These are phyloP conservation scores for Leptinotarsa tumamoca DNA, from an alignment of 2,888 invertebrate species.

Conservation along the genomic window DNA sequence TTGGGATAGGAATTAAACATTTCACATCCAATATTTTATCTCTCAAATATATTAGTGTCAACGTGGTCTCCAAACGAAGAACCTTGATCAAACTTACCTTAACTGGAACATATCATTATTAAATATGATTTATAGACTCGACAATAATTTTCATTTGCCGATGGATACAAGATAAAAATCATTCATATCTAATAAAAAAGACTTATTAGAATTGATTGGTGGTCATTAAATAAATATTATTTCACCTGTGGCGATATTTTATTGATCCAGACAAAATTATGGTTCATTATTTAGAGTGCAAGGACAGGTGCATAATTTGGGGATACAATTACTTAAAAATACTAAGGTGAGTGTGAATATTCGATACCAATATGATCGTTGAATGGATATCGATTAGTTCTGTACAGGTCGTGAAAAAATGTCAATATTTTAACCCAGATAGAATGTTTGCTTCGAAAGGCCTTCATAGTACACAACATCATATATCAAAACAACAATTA, in stretches of 20 bases:
- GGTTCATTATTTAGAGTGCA: slow-evolving; percentile 33
- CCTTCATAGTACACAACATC: too few relatives aligned
- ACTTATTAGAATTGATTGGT: slow-evolving; percentile 38
- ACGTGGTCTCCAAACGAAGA: slow-evolving; percentile 4
- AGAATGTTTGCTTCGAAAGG: too few relatives aligned
- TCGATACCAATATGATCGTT: background rate
- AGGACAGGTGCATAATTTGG: slow-evolving; percentile 29
- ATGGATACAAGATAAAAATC: slow-evolving; percentile 32
- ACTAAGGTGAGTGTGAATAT: background rate
- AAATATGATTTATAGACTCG: slow-evolving; percentile 33
- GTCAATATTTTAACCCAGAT: too few relatives aligned
- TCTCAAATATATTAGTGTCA: background rate
- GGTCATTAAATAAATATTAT: slow-evolving; percentile 32
- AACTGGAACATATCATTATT: slow-evolving; percentile 18
- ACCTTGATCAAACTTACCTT: slow-evolving; percentile 17
- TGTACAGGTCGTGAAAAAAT: too few relatives aligned
- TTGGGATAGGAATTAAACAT: too few relatives aligned
- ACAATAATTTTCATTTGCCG: slow-evolving; percentile 29
- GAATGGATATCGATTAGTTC: background rate
- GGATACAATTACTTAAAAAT: background rate
- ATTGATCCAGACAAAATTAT: slow-evolving; percentile 26
- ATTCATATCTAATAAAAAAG: slow-evolving; percentile 36
- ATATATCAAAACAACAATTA: too few relatives aligned
- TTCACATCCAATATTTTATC: too few relatives aligned
- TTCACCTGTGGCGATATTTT: slow-evolving; percentile 25